Percentiles rank a stretch among this genome's conserved stretches.
Conservation (phyloP, 2,888 invertebrate species). For the Hyposoter didymator region DNA sequence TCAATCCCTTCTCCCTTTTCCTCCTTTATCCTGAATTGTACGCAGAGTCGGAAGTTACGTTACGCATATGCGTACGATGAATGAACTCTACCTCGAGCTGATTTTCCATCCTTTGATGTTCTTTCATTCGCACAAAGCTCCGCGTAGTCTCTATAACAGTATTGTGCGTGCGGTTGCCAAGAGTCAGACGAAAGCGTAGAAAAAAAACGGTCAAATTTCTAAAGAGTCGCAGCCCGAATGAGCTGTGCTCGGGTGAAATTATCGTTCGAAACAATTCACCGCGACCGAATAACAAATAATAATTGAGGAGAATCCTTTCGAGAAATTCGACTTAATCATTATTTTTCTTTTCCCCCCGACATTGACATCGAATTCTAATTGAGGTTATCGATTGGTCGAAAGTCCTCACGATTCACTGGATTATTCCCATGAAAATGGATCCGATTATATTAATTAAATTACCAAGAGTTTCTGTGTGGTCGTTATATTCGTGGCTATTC, state of each 20-base stretch:
- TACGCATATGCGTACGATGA: conserved; percentile 70
- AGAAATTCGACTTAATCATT: not conserved
- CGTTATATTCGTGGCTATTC: conserved; percentile 16
- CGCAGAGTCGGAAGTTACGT: conserved; percentile 67
- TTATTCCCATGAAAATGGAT: not conserved
- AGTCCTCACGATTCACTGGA: not conserved
- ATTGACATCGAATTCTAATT: not conserved
- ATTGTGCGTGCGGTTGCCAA: conserved; percentile 51
- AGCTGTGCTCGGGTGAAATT: not conserved
- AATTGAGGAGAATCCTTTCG: not conserved
- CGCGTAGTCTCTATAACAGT: conserved; percentile 44
- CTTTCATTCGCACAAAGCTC: conserved; percentile 52
- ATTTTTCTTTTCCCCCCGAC: not conserved
- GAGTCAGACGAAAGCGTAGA: conserved; percentile 21
- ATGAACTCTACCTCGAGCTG: conserved; percentile 59
- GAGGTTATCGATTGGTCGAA: not conserved
- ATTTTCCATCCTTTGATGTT: conserved; percentile 57
- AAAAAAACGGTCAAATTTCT: not conserved
- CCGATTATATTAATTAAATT: not conserved
- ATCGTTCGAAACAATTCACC: conserved; percentile 6
- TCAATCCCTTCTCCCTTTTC: not conserved
- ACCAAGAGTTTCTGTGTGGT: not conserved
- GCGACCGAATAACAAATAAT: not conserved
- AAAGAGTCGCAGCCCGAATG: not conserved
- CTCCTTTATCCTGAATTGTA: conserved; percentile 31